phyloP scores from a whole-genome alignment of 2,888 invertebrate genomes.

The Idaea biselata region DNA sequence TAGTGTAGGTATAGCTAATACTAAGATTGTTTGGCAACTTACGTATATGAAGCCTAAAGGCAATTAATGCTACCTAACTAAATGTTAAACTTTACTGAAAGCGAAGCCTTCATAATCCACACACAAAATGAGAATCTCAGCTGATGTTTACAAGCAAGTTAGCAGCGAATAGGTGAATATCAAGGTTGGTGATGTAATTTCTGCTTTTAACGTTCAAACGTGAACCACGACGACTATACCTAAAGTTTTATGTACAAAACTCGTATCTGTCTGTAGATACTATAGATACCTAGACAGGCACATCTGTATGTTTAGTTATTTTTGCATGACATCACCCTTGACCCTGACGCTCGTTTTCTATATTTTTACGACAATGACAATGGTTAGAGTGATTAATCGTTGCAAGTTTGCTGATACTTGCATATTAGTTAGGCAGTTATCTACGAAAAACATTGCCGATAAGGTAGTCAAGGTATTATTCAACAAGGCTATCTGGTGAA shows the following conservation, averaged over 20 bases:
- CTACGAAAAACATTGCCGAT: not conserved
- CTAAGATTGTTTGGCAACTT: not conserved
- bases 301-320: conserved; percentile 49
- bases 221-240: conserved; percentile 44
- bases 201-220: conserved; percentile 68
- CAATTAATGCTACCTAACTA: not conserved
- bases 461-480: not conserved
- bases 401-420: conserved; percentile 3
- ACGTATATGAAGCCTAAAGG: not conserved
- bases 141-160: conserved; percentile 58
- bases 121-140: conserved; percentile 50
- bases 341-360: conserved; percentile 28
- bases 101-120: conserved; percentile 22
- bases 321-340: conserved; percentile 64
- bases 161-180: conserved; percentile 48
- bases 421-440: not conserved
- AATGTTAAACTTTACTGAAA: conserved; percentile 1
- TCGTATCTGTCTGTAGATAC: not conserved
- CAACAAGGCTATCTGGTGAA: conserved; percentile 1
- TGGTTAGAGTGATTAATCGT: conserved; percentile 15
- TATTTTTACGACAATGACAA: conserved; percentile 24
- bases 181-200: conserved; percentile 79
- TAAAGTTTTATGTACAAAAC: conserved; percentile 18
- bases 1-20: too few relatives aligned
- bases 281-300: conserved; percentile 3